phyloP scores from a whole-genome alignment of 2,888 invertebrate genomes.

The Aleiodes leptofemur region DNA sequence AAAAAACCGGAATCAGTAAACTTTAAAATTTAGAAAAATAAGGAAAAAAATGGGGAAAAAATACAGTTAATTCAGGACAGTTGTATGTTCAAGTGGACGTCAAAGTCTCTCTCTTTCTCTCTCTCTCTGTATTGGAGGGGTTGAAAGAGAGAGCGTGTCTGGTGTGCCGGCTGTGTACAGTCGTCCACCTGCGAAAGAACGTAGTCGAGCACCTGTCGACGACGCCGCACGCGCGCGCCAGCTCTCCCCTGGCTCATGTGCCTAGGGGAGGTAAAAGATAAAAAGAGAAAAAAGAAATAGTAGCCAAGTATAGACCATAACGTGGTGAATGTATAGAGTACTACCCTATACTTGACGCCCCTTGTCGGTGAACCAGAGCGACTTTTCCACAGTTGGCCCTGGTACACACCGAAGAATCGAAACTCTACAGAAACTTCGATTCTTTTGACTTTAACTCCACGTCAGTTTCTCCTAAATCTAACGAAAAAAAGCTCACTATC shows the following conservation, averaged over 20 bases:
- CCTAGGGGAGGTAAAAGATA: conserved; percentile 8
- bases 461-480: background rate
- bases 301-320: conserved; percentile 13
- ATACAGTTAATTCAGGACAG: conserved; percentile 40
- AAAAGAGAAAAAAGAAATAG: background rate
- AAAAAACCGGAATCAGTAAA: conserved; percentile 2
- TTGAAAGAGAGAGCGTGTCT: conserved; percentile 47
- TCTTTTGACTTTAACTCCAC: background rate
- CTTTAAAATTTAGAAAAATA: background rate
- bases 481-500: too few species aligned
- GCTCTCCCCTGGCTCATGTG: conserved; percentile 28
- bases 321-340: conserved; percentile 6
- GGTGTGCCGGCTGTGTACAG: conserved; percentile 57
- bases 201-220: conserved; percentile 66
- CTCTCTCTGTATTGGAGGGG: conserved; percentile 37
- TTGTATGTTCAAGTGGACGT: conserved; percentile 20
- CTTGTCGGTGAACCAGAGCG: conserved; percentile 33
- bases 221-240: conserved; percentile 62
- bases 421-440: conserved; percentile 33
- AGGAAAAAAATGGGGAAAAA: conserved; percentile 30
- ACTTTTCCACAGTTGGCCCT: conserved; percentile 49
- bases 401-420: conserved; percentile 43
- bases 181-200: conserved; percentile 68
- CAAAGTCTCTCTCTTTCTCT: conserved; percentile 45
- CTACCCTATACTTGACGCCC: conserved; percentile 43